Evolutionary conservation across 2,888 invertebrate species (phyloP), one percentile per base, ranked within the genome.

Genomic region (Tineola bisselliella): DNA sequence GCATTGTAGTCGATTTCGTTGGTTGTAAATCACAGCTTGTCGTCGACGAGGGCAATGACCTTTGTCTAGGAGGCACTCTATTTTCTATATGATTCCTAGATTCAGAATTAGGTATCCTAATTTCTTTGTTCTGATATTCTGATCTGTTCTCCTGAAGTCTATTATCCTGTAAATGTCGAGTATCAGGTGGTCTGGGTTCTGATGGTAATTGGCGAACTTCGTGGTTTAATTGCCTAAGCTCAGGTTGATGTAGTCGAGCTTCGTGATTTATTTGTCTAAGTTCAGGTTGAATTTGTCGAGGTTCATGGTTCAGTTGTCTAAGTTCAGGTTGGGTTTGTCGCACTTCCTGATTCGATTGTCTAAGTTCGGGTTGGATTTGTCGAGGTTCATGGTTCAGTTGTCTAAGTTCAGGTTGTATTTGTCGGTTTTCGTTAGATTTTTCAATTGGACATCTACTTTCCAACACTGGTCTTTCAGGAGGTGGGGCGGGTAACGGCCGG

Each of bases 1-100:
- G 89, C 74, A 89, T 89, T 0, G 89, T 89, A 3, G 79, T 89
- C 0, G 90, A 90, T 61, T 90, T 90, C 0, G 88, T 84, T 0
- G 88, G 88, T 48, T 81, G 73, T 15, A 70, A 78, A 33, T 84
- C 83, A 0, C 77, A 65, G 59, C 74, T 74, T 0, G 76, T 76
- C 62, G 77, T 79, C 0, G 79, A 73, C 0, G 84, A 73, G 0
- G 84, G 84, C 62, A 86, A 64, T 1, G 86, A 87, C 59, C 86
- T 72, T 54, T 87, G 87, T 43, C 87, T 70, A 0, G 84, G 81
- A 0, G 87, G 87, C 0, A 79, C 83, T 56, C 81, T 70, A 48
- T 3, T n/a, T 56, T 56, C 56, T 4, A 18, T 48, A 18, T 19
- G 10, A 56, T 56, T 25, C 25, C 56, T 0, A 33, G 62, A 61